Percentiles rank a stretch among this genome's conserved stretches.
These are phyloP conservation scores for Jordanella pulchra DNA, from an alignment of 2,797 vertebrate genomes.

Conservation along the genomic window DNA sequence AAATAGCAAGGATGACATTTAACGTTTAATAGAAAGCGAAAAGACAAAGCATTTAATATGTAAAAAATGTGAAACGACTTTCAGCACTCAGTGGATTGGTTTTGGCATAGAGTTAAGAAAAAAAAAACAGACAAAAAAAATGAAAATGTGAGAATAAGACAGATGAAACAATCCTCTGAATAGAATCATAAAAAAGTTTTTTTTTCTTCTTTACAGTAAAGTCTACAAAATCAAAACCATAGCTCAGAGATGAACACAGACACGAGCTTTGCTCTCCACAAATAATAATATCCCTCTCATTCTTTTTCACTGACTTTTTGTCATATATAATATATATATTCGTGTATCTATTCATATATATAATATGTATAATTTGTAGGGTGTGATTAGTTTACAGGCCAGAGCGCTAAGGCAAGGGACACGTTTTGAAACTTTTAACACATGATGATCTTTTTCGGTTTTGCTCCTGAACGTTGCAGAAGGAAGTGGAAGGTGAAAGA, in stretches of 20 bases:
- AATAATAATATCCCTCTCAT: slow-evolving; percentile 60
- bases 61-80: slow-evolving; percentile 59
- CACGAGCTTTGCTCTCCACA: slow-evolving; percentile 59
- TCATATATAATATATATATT: slow-evolving; percentile 64
- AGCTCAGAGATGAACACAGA: slow-evolving; percentile 69
- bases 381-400: slow-evolving; percentile 72
- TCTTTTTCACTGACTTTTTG: slow-evolving; percentile 52
- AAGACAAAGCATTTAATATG: slow-evolving; percentile 61
- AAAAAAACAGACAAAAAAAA: neutral
- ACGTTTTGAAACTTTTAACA: slow-evolving; percentile 66
- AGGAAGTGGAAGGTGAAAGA: slow-evolving; percentile 36
- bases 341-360: slow-evolving; percentile 47
- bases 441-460: slow-evolving; percentile 20
- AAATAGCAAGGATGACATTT: slow-evolving; percentile 70
- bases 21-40: slow-evolving; percentile 73
- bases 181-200: slow-evolving; percentile 71
- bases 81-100: slow-evolving; percentile 70
- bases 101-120: slow-evolving; percentile 65
- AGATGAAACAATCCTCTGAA: slow-evolving; percentile 66
- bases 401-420: slow-evolving; percentile 80
- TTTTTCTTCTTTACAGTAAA: slow-evolving; percentile 75
- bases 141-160: slow-evolving; percentile 43
- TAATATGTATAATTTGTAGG: slow-evolving; percentile 75
- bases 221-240: slow-evolving; percentile 79
- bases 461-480: slow-evolving; percentile 4